Evolutionary conservation across 53 echinoderm and acorn worm genomes (phyloP).

Genomic region (Stichopus horrens): DNA sequence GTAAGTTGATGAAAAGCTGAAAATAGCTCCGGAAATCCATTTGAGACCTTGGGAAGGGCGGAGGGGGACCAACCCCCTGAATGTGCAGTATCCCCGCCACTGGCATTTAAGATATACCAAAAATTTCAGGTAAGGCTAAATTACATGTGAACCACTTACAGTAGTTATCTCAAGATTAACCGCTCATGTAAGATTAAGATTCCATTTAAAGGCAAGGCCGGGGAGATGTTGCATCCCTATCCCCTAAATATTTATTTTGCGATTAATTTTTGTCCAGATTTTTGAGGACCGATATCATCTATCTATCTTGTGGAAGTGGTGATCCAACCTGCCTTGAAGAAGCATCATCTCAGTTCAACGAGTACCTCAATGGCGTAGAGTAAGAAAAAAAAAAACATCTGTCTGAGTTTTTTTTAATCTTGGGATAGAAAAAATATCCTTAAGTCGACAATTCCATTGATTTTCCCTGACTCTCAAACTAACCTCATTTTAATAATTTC

Average conservation of each 20-base stretch:
- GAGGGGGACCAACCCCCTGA: too few relatives aligned
- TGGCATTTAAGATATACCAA: too few relatives aligned
- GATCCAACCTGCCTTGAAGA: constrained; percentile 58
- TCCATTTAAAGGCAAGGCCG: too few relatives aligned
- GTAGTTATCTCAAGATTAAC: too few relatives aligned
- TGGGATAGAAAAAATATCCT: background rate
- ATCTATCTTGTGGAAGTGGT: constrained; percentile 69
- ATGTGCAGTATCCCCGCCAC: too few relatives aligned
- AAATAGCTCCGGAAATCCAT: too few relatives aligned
- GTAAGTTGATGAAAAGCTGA: too few relatives aligned
- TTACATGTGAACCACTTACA: too few relatives aligned
- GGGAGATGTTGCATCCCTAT: background rate
- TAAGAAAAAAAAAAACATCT: constrained; percentile 3
- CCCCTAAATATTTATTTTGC: background rate
- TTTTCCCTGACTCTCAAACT: background rate
- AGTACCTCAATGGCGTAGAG: constrained; percentile 50
- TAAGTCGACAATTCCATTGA: background rate
- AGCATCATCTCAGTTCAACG: constrained; percentile 54
- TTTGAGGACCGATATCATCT: constrained; percentile 66
- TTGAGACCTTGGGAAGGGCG: too few relatives aligned
- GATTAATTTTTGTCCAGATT: constrained; percentile 41
- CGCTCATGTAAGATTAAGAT: too few relatives aligned
- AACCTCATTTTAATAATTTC: too few relatives aligned
- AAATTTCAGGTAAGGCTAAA: too few relatives aligned
- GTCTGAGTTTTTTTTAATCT: background rate